Evolutionary conservation across 1,140 invertebrate genomes (phyloP).

Genomic region (Cydia amplana): DNA sequence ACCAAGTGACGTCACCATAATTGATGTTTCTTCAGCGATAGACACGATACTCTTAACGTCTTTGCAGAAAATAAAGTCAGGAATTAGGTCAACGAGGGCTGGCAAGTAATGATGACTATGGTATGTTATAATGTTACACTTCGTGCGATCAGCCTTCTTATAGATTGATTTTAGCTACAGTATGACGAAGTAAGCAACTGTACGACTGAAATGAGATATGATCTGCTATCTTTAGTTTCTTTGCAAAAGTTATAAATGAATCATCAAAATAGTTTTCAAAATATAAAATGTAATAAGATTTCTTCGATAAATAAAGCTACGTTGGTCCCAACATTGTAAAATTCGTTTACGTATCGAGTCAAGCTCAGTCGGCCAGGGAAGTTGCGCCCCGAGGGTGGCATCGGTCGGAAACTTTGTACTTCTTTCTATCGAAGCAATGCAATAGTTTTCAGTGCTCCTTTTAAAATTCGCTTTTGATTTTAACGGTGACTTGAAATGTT

Average conservation of each 20-base stretch:
- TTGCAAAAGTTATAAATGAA: not conserved
- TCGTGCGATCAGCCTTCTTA: not conserved
- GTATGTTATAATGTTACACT: not conserved
- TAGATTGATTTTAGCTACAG: not conserved
- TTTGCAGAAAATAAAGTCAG: constrained; percentile 8
- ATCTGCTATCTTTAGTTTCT: not conserved
- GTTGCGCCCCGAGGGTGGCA: constrained; percentile 9
- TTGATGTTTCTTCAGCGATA: constrained; percentile 20
- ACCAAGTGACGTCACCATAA: constrained; percentile 26
- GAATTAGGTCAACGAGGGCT: not conserved
- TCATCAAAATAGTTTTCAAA: not conserved
- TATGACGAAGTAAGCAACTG: not conserved
- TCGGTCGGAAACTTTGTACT: not conserved
- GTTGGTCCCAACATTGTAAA: not conserved
- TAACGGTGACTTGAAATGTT: not conserved
- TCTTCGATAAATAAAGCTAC: constrained; percentile 1
- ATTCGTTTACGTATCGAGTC: constrained; percentile 2
- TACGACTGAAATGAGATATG: not conserved
- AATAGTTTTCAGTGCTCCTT: not conserved
- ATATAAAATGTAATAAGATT: not conserved
- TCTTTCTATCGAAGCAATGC: not conserved
- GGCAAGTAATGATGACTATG: not conserved
- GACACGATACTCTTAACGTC: constrained; percentile 2
- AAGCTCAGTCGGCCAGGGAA: constrained; percentile 3
- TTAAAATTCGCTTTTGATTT: not conserved